Conservation (phyloP, 2,113 vertebrate species). For the Cryptoleucopteryx plumbea region DNA sequence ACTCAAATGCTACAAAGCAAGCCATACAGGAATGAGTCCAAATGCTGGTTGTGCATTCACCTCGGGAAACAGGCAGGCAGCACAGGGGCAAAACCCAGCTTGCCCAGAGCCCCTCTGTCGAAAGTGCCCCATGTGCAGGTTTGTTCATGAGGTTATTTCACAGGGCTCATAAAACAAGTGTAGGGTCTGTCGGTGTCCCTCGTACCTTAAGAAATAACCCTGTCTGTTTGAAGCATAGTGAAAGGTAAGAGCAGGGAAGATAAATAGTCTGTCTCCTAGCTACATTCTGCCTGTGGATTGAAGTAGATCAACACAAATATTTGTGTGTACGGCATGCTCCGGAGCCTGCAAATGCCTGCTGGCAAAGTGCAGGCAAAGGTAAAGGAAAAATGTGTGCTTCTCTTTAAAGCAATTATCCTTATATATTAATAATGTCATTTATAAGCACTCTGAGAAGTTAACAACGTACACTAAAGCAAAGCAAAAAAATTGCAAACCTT, state of each 20-base stretch:
- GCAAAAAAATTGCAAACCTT: neutral
- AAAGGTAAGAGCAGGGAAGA: slow-evolving; percentile 33
- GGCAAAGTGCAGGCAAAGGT: slow-evolving; percentile 44
- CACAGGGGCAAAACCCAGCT: neutral
- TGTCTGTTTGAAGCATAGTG: neutral
- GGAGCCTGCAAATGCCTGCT: slow-evolving; percentile 41
- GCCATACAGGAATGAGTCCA: neutral
- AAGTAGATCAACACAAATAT: slow-evolving; percentile 56
- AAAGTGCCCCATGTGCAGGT: neutral
- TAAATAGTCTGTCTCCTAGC: slow-evolving; percentile 52
- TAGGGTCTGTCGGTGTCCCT: neutral
- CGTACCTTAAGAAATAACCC: neutral
- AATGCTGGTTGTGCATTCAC: neutral
- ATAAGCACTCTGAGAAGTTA: slow-evolving; percentile 18
- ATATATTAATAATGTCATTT: slow-evolving; percentile 54
- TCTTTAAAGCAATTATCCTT: slow-evolving; percentile 48
- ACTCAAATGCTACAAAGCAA: neutral
- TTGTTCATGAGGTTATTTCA: neutral
- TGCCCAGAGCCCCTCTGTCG: neutral
- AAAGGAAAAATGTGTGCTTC: slow-evolving; percentile 20
- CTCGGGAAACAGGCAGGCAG: neutral
- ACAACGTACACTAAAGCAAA: neutral
- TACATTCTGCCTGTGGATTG: slow-evolving; percentile 55
- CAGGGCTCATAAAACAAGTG: neutral
- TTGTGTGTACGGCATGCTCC: slow-evolving; percentile 2